Evolutionary conservation across 2,888 invertebrate genomes (phyloP).

Genomic region (Lycophotia porphyrea): DNA sequence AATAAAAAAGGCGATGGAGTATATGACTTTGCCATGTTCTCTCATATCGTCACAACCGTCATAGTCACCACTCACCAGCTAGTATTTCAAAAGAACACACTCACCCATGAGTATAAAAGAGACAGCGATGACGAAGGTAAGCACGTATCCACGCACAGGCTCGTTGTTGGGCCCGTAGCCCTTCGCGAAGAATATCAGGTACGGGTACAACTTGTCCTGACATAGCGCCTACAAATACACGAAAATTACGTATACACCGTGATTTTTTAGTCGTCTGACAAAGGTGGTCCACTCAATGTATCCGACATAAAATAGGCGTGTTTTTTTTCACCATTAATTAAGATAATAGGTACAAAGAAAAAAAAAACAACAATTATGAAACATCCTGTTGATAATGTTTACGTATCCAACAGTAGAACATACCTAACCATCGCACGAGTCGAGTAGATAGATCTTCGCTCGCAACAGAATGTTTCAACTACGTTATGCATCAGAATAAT

Average conservation of each 20-base stretch:
- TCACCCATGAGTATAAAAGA: constrained; percentile 96
- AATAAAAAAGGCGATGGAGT: background rate
- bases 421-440: too few species aligned
- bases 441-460: too few species aligned
- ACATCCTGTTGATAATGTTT: too few species aligned
- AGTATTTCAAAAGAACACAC: constrained; percentile 31
- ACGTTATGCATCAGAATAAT: too few species aligned
- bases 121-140: constrained; percentile 97
- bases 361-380: too few species aligned
- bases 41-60: background rate
- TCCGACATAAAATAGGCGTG: too few species aligned
- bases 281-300: too few species aligned
- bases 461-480: too few species aligned
- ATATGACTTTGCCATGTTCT: background rate
- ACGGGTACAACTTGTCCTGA: constrained; percentile 98
- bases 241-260: fast-evolving
- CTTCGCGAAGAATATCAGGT: constrained; percentile 96
- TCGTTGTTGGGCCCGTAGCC: constrained; percentile 95
- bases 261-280: too few species aligned
- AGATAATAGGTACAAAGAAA: too few species aligned
- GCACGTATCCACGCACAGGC: constrained; percentile 96
- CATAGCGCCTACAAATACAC: constrained; percentile 93
- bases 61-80: background rate
- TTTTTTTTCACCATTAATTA: too few species aligned
- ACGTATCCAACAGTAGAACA: too few species aligned